phyloP scores from a whole-genome alignment of 2,797 vertebrate genomes.

The Dipus sagitta region DNA sequence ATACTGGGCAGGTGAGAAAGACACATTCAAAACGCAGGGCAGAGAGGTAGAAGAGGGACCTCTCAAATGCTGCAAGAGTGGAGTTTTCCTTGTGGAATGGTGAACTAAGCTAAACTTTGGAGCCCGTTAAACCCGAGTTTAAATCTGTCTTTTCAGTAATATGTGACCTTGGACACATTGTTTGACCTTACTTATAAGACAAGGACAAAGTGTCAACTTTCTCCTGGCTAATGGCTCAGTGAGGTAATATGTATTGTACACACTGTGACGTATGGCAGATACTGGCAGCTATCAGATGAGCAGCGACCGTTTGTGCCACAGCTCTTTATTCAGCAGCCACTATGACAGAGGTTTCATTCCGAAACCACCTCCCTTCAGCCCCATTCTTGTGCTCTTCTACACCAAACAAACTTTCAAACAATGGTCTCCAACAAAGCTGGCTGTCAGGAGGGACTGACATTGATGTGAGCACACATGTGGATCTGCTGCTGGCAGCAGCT shows the following conservation, averaged over 20 bases:
- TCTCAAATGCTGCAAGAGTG: neutral
- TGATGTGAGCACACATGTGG: neutral
- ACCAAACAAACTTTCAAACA: neutral
- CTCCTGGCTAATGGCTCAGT: neutral
- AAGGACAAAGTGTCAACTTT: neutral
- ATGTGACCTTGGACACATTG: neutral
- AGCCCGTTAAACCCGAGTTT: neutral
- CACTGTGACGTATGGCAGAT: neutral
- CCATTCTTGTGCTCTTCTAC: neutral
- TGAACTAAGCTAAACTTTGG: neutral
- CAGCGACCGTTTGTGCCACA: neutral
- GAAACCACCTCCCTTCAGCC: neutral
- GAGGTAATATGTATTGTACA: neutral
- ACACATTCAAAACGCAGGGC: constrained; percentile 12
- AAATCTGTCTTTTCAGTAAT: neutral
- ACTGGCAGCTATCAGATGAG: neutral
- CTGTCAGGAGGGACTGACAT: neutral
- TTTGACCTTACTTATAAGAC: neutral
- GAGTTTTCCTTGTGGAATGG: constrained; percentile 13
- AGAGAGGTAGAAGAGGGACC: neutral
- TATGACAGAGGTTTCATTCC: neutral
- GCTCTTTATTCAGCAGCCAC: neutral
- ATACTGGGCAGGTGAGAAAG: neutral
- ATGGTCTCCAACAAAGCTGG: neutral
- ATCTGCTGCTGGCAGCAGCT: neutral